Evolutionary conservation across 2,797 vertebrate genomes (phyloP).

Genomic region (Emys orbicularis): DNA sequence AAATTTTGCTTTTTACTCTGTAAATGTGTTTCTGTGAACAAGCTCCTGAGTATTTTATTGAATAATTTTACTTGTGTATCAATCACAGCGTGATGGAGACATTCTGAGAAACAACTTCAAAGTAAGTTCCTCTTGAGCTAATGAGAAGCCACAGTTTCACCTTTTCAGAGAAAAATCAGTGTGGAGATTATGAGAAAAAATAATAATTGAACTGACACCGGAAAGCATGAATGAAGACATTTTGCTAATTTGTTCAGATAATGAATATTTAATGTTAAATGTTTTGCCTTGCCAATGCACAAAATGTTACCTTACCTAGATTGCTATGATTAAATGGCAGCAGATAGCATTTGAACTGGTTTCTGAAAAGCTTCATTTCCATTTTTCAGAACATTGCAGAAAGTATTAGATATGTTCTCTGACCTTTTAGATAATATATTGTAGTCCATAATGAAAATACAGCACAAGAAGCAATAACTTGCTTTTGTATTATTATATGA

Average conservation of each 20-base stretch:
- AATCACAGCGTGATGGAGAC: not conserved
- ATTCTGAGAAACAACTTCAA: constrained; percentile 7
- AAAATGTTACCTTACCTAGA: constrained; percentile 62
- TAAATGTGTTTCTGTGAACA: not conserved
- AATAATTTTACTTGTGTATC: constrained; percentile 23
- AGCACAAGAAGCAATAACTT: constrained; percentile 55
- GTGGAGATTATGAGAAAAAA: constrained; percentile 9
- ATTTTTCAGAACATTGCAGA: constrained; percentile 68
- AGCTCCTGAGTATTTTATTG: not conserved
- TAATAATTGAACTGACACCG: constrained; percentile 45
- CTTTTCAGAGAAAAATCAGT: constrained; percentile 8
- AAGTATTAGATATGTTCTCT: constrained; percentile 62
- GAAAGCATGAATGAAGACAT: constrained; percentile 59
- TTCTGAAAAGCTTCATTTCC: constrained; percentile 64
- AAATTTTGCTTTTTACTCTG: not conserved
- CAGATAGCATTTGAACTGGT: constrained; percentile 42
- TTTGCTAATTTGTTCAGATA: constrained; percentile 67
- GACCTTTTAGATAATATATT: constrained; percentile 69
- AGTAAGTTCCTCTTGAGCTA: constrained; percentile 5
- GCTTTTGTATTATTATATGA: constrained; percentile 46
- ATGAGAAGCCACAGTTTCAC: constrained; percentile 29
- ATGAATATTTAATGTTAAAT: constrained; percentile 67
- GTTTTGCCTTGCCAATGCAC: constrained; percentile 56
- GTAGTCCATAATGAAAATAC: constrained; percentile 64
- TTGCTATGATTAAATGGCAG: constrained; percentile 69